phyloP scores from a whole-genome alignment of 2,888 invertebrate genomes.

The Cordilura impudica region DNA sequence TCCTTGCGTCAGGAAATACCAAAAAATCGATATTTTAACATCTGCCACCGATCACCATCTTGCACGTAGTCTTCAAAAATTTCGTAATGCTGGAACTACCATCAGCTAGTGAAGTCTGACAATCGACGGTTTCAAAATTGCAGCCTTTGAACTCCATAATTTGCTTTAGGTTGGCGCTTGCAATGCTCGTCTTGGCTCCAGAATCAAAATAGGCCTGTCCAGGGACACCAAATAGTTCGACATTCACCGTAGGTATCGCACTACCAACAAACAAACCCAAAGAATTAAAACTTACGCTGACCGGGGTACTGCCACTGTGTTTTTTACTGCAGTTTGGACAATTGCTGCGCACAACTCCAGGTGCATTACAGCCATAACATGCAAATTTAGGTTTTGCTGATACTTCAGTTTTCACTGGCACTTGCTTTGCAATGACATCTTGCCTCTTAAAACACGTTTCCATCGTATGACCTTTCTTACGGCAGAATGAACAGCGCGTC shows the following conservation, averaged over 20 bases:
- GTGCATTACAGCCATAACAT: conserved; percentile 41
- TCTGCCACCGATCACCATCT: conserved; percentile 52
- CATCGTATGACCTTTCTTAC: background rate
- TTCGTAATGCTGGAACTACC: conserved; percentile 31
- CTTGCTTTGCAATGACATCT: too few species aligned
- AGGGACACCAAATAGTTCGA: conserved; percentile 46
- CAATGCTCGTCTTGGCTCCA: conserved; percentile 60
- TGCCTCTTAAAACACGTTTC: too few species aligned
- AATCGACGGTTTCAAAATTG: conserved; percentile 5
- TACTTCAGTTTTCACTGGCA: background rate
- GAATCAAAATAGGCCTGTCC: conserved; percentile 60
- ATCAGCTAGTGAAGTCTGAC: conserved; percentile 30
- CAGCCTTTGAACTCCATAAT: conserved; percentile 49
- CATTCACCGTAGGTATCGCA: conserved; percentile 30
- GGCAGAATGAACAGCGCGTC: conserved; percentile 28
- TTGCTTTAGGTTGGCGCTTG: conserved; percentile 48
- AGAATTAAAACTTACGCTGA: conserved; percentile 35
- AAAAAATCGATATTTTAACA: conserved; percentile 50
- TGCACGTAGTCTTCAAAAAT: conserved; percentile 40
- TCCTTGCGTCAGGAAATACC: conserved; percentile 44
- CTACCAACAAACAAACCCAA: conserved; percentile 20
- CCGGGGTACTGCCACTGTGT: background rate
- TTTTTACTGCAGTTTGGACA: conserved; percentile 43
- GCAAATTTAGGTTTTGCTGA: conserved; percentile 26
- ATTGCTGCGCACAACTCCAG: conserved; percentile 38